Evolutionary conservation across 2,888 invertebrate species (phyloP).

Genomic region (Mylabris sibirica): DNA sequence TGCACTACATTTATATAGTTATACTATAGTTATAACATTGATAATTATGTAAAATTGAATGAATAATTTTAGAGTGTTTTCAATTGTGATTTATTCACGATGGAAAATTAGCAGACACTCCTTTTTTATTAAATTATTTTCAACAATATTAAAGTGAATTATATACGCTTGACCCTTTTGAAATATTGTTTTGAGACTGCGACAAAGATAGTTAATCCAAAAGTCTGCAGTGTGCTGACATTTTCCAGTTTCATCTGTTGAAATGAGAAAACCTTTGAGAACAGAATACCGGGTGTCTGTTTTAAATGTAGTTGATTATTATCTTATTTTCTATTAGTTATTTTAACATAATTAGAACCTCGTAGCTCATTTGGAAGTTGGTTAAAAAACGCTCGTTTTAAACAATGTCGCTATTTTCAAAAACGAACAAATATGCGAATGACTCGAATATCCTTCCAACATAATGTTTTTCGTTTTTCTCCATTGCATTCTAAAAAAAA

Average conservation of each 20-base stretch:
- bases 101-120: not conserved
- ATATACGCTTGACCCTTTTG: conserved; percentile 23
- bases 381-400: too few species aligned
- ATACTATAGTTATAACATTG: conserved; percentile 16
- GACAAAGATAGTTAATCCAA: conserved; percentile 28
- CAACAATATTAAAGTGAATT: not conserved
- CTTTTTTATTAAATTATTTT: not conserved
- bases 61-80: not conserved
- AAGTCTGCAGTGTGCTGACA: conserved; percentile 27
- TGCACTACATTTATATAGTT: conserved; percentile 50
- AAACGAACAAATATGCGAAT: too few species aligned
- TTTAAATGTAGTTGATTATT: too few species aligned
- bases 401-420: too few species aligned
- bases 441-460: too few species aligned
- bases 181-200: conserved; percentile 35
- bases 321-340: too few species aligned
- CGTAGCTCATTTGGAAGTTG: too few species aligned
- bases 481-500: too few species aligned
- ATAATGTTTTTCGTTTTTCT: too few species aligned
- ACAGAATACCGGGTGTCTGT: too few species aligned
- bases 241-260: conserved; percentile 20
- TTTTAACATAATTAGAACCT: too few species aligned
- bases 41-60: conserved; percentile 32
- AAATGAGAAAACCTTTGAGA: conserved; percentile 20
- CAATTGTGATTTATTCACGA: conserved; percentile 1